Evolutionary conservation across 1,140 invertebrate genomes (phyloP), one percentile per base, ranked within the genome.

Genomic region (Drosophila sproati): DNA sequence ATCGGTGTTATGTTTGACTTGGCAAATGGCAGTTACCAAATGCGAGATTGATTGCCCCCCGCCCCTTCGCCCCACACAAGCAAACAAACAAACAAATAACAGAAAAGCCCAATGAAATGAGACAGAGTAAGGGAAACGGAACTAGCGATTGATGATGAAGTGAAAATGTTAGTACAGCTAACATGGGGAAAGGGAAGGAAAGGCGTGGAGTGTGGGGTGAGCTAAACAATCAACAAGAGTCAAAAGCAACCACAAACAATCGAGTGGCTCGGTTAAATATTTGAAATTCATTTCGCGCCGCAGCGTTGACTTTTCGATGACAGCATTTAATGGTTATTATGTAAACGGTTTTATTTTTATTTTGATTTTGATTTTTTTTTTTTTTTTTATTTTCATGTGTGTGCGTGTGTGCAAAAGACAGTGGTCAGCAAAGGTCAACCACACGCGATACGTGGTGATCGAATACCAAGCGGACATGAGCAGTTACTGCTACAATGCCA

Each of bases 301-400:
- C 67, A 71, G 75, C 74, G 71, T 59, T 78, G 76, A 77, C 72
- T 79, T 83, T 85, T 83, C 77, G 80, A 83, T 83, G 81, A 85
- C 81, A 85, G 80, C 80, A 83, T 83, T 83, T 83, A 83, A 83
- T 83, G 77, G 63, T 52, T 85, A 85, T 83, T 83, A 83, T 85
- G 81, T 85, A 83, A 83, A 70, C 73, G 75, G 56, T 75, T 74
- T 77, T 79, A 77, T 12, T 45, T 32, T 50, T 35, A 50, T 47
- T 64, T 34, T 64, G 20, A 20, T 20, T 20, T 20, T 20, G 20
- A 20, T 20, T 77, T 79, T 79, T 12, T 45, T 32, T 50, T 35
- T 56, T 47, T 64, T 34, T 64, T 41, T 48, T 51, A n/a, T n/a
- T 2, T 8, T 10, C 39, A 41, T 41, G 35, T 35, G 7, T 37